Evolutionary conservation across 2,113 vertebrate genomes (phyloP).

Genomic region (Cyanocitta stelleri): DNA sequence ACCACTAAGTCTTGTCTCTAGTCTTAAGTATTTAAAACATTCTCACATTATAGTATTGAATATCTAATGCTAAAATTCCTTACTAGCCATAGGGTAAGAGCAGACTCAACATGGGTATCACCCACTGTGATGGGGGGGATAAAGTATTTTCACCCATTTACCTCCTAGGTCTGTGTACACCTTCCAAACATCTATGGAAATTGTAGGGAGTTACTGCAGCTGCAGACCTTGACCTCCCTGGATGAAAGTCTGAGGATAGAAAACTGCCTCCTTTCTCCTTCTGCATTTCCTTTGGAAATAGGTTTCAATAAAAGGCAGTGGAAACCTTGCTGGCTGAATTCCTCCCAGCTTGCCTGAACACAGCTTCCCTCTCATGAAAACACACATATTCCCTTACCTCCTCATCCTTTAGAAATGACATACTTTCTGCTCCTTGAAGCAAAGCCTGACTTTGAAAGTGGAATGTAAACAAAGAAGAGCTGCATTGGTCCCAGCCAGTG

Average conservation of each 20-base stretch:
- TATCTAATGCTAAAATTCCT: background rate
- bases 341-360: background rate
- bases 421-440: background rate
- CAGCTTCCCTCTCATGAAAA: background rate
- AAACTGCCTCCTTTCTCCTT: background rate
- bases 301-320: background rate
- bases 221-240: background rate
- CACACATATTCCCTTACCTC: background rate
- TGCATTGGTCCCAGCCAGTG: background rate
- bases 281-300: background rate
- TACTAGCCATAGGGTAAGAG: background rate
- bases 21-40: background rate
- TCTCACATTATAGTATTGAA: background rate
- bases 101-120: background rate
- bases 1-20: background rate
- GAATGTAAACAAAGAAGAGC: background rate
- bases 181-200: background rate
- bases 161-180: background rate
- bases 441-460: background rate
- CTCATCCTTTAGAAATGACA: background rate
- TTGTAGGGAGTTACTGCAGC: background rate
- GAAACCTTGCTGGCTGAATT: background rate
- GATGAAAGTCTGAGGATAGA: background rate
- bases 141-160: background rate
- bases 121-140: fast-evolving